Evolutionary conservation across 2,888 invertebrate species (phyloP), one percentile per base, ranked within the genome.

Genomic region (Sepiola atlantica): DNA sequence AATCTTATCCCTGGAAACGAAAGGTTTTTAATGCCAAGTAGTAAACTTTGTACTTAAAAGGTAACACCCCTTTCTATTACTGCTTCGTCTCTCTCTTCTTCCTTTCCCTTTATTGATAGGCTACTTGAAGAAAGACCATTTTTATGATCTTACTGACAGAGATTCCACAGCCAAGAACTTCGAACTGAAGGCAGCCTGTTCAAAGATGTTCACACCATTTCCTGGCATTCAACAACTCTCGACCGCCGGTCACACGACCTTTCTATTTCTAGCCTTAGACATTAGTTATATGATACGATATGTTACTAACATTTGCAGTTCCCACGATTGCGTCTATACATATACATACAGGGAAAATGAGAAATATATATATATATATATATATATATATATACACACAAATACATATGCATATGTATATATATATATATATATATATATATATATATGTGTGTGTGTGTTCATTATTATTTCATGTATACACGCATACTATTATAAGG

Each of bases 141-240:
- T 77, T 77, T 77, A 77, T 77, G 77, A 77, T n/a, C 77, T 77
- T 77, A 32, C 77, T 77, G 77, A 77, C 77, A 77, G 77, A 77
- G 10, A 77, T 77, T 77, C n/a, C 77, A 77, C 77, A 77, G 77
- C n/a, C 77, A n/a, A 77, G 18, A 77, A 77, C 1, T 16, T 4
- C 12, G 4, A 77, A n/a, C 14, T 77, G 18, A 77, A 77, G 77
- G 77, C 77, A 77, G 77, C n/a, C 77, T 77, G 77, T 77, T 77
- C 77, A 77, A n/a, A 77, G 77, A 77, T 77, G 77, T 77, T n/a
- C 77, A n/a, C 77, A 77, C 77, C 77, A 77, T 18, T 77, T 77
- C 77, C 77, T 77, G 77, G n/a, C 77, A 77, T 77, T 77, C 21
- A 77, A 77, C n/a, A 14, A 77, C 77, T n/a, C 61, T n/a, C 12